A percentile compares a stretch with the other conserved stretches of the same genome.
Conservation (phyloP, 2,888 invertebrate species). For the Syritta pipiens region DNA sequence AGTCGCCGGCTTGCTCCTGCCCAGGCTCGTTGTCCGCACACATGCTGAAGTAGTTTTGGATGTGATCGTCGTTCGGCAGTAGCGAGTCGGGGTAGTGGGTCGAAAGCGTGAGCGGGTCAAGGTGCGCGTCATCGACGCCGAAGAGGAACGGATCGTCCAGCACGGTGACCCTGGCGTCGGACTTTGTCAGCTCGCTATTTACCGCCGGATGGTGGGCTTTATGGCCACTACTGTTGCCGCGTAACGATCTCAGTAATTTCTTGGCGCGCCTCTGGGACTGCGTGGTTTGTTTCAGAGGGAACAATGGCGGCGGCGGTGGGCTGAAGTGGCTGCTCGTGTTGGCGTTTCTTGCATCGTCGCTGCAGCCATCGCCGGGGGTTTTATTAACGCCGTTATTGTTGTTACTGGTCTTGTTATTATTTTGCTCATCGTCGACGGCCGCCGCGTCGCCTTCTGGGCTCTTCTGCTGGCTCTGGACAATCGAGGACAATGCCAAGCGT, state of each 20-base stretch:
- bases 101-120: conserved; percentile 49
- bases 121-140: conserved; percentile 73
- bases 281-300: conserved; percentile 67
- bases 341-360: conserved; percentile 56
- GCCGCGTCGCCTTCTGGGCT: conserved; percentile 32
- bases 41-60: conserved; percentile 74
- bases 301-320: conserved; percentile 70
- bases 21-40: conserved; percentile 70
- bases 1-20: conserved; percentile 62
- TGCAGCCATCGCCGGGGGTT: conserved; percentile 54
- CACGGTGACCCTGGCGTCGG: conserved; percentile 78
- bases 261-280: conserved; percentile 71
- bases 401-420: conserved; percentile 62
- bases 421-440: conserved; percentile 71
- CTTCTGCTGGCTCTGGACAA: conserved; percentile 64
- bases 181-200: conserved; percentile 73
- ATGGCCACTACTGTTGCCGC: conserved; percentile 73
- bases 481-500: conserved; percentile 79
- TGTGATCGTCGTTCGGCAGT: conserved; percentile 72
- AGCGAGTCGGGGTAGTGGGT: conserved; percentile 60
- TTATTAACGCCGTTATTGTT: conserved; percentile 59
- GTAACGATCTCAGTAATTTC: conserved; percentile 76
- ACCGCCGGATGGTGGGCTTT: conserved; percentile 42
- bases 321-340: conserved; percentile 60
- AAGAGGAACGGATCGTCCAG: conserved; percentile 79